Evolutionary conservation across 1,140 invertebrate genomes (phyloP).

Genomic region (Proales similis): DNA sequence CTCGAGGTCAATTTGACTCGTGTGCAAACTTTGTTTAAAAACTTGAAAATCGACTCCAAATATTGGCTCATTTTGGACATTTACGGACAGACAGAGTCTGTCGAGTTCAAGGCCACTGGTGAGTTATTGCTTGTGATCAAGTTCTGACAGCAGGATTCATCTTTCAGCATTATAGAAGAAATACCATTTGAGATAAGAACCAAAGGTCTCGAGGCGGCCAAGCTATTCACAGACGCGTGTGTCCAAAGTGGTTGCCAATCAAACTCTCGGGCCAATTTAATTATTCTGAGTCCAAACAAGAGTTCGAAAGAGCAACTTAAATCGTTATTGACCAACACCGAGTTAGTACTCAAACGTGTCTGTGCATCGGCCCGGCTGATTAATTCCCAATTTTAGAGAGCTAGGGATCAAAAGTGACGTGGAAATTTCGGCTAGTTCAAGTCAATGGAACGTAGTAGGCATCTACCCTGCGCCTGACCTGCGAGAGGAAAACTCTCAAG

Average conservation of each 20-base stretch:
- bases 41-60: conserved; percentile 45
- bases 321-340: conserved; percentile 9
- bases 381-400: too few relatives aligned
- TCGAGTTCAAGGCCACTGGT: conserved; percentile 12
- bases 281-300: conserved; percentile 41
- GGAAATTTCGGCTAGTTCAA: too few relatives aligned
- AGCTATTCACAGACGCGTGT: conserved; percentile 50
- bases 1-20: conserved; percentile 51
- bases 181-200: conserved; percentile 51
- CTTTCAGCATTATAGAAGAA: conserved; percentile 44
- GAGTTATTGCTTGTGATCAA: background rate
- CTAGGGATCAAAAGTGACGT: too few relatives aligned
- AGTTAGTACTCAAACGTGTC: background rate
- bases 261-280: conserved; percentile 47
- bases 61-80: conserved; percentile 52
- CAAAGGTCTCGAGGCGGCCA: conserved; percentile 49
- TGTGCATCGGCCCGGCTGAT: too few relatives aligned
- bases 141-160: background rate
- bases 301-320: conserved; percentile 32
- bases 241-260: conserved; percentile 45
- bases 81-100: conserved; percentile 43
- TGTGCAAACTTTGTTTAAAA: conserved; percentile 46
- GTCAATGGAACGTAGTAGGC: too few relatives aligned
- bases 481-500: too few relatives aligned
- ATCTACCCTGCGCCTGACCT: too few relatives aligned